Evolutionary conservation across 2,797 vertebrate genomes (phyloP), one percentile per base, ranked within the genome.

Genomic region (Lepilemur ruficaudatus): DNA sequence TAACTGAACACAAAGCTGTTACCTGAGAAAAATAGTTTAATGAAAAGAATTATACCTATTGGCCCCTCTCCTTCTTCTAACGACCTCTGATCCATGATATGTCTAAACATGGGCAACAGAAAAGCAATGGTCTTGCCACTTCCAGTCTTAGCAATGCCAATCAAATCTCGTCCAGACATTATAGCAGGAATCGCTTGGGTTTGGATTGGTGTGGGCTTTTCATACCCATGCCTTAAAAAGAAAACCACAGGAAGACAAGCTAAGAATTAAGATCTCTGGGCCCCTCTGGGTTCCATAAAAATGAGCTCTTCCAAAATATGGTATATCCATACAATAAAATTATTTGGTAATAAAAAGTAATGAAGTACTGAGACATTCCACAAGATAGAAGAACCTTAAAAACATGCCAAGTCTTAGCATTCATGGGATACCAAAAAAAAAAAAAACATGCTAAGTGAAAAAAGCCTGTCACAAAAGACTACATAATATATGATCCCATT

Each of bases 51-150:
- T 90, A 7, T 99, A 99, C 99, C 98, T 97, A 99, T 99, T n/a
- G 99, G 99, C 30, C 99, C 99, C 97, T 99, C 99, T 3, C 98
- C 98, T 98, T 99, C 99, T 97, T 99, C 99, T 97, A 99, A 97
- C 0, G 99, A 99, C 97, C 99, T 99, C 98, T 99, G 99, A 98
- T 99, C 99, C 99, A 99, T 99, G 91, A 99, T 99, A 98, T 99
- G 99, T 90, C 99, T 99, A 98, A 99, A 99, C 99, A 99, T 99
- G 83, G 99, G 99, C 96, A 99, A 98, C 15, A 99, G 99, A 98
- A 99, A 99, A 7, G 99, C 99, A 67, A 99, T 99, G 4, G 99
- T 99, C 98, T 99, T 99, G 22, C 99, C 99, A 1, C 99, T 99
- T 98, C 99, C 99, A 0, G 99, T 99, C 98, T 99, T 99, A 30